Evolutionary conservation across 2,113 vertebrate genomes (phyloP).

Genomic region (Gnathonemus echidnorhynchus): DNA sequence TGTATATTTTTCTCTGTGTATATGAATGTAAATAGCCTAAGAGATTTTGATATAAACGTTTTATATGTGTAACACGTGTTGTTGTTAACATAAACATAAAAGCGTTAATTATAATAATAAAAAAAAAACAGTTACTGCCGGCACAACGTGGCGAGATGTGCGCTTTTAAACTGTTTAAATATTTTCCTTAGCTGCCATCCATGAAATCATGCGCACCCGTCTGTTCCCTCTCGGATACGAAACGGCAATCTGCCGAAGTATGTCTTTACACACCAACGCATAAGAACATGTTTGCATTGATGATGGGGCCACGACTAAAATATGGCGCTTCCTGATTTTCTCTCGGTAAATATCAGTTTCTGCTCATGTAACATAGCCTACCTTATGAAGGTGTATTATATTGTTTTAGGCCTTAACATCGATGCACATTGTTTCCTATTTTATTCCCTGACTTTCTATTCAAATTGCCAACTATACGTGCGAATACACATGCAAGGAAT

Average conservation of each 20-base stretch:
- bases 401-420: not conserved
- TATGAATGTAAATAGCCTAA: not conserved
- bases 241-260: not conserved
- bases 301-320: not conserved
- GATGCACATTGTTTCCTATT: not conserved
- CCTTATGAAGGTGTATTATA: not conserved
- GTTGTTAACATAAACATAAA: not conserved
- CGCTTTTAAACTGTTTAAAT: conserved; percentile 9
- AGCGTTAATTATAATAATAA: not conserved
- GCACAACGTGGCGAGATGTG: not conserved
- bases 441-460: not conserved
- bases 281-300: not conserved
- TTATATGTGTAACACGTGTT: not conserved
- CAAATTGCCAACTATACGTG: not conserved
- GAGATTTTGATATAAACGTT: not conserved
- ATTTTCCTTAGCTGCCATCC: conserved; percentile 4
- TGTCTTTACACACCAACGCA: not conserved
- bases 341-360: not conserved
- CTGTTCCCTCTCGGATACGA: not conserved
- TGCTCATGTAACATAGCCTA: not conserved
- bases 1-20: not conserved
- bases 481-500: not conserved
- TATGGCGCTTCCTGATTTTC: not conserved
- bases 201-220: not conserved
- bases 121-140: not conserved